A percentile compares a stretch with the other conserved stretches of the same genome.
These are phyloP conservation scores for Aphodius sticticus DNA, from an alignment of 2,888 invertebrate species.

Conservation along the genomic window DNA sequence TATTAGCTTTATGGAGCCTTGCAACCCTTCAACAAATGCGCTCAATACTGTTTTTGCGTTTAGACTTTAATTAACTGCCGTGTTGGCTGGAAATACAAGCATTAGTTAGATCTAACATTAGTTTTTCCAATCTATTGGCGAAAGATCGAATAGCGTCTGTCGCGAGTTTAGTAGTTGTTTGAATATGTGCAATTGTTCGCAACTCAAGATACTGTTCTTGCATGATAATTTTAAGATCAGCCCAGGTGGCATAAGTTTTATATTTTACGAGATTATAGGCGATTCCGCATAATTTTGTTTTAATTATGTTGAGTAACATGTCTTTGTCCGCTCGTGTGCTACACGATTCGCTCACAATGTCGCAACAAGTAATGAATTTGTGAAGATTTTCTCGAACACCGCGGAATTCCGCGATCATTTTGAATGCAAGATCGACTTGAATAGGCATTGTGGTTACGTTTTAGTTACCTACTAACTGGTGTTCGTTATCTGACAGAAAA, in stretches of 20 bases:
- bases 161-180: too few species aligned
- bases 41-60: slow-evolving; percentile 10
- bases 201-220: slow-evolving; percentile 16
- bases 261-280: slow-evolving; percentile 6
- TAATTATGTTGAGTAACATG: slow-evolving; percentile 8
- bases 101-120: slow-evolving; percentile 16
- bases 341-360: slow-evolving; percentile 5
- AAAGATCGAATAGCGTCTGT: slow-evolving; percentile 4
- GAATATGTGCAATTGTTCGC: slow-evolving; percentile 7
- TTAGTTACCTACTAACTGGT: neutral
- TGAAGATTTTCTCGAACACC: slow-evolving; percentile 7
- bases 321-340: slow-evolving; percentile 12
- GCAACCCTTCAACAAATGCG: slow-evolving; percentile 15
- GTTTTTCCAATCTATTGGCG: slow-evolving; percentile 11
- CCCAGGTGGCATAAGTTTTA: slow-evolving; percentile 7
- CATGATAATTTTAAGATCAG: slow-evolving; percentile 4
- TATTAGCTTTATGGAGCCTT: neutral
- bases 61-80: neutral
- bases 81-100: neutral
- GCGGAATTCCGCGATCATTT: slow-evolving; percentile 9
- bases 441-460: neutral
- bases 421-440: slow-evolving; percentile 7
- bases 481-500: neutral
- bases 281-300: slow-evolving; percentile 8
- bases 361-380: neutral